These are phyloP conservation scores for Spilosoma lubricipeda DNA, from an alignment of 2,888 invertebrate genomes.

Conservation along the genomic window DNA sequence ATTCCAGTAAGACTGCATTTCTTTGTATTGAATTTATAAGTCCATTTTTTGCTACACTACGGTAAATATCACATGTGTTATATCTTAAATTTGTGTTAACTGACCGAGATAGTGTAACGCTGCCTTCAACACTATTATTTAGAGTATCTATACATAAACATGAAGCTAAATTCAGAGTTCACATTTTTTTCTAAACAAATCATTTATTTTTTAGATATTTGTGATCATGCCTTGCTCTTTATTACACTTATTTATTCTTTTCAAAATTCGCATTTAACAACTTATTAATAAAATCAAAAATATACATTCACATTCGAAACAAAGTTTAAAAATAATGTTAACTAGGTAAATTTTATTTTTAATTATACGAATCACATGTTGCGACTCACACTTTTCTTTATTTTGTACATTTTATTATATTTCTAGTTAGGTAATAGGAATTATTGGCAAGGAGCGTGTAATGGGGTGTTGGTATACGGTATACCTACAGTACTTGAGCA, in stretches of 20 bases:
- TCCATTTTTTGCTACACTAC: constrained; percentile 14
- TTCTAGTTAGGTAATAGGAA: constrained; percentile 41
- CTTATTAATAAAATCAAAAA: not conserved
- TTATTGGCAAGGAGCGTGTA: constrained; percentile 24
- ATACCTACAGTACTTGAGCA: constrained; percentile 6
- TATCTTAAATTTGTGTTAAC: constrained; percentile 18
- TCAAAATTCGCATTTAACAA: not conserved
- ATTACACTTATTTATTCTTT: not conserved
- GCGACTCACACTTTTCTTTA: constrained; percentile 21
- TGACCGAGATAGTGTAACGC: not conserved
- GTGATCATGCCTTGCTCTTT: not conserved
- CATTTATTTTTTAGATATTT: not conserved
- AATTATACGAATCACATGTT: constrained; percentile 16
- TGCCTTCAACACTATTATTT: not conserved
- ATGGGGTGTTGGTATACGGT: constrained; percentile 17
- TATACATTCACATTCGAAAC: constrained; percentile 6
- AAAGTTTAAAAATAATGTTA: constrained; percentile 21
- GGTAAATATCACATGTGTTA: constrained; percentile 21
- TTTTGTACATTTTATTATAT: constrained; percentile 24
- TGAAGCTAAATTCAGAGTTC: not conserved
- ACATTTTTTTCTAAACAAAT: not conserved
- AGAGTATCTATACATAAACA: not conserved
- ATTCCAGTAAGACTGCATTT: constrained; percentile 36
- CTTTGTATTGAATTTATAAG: constrained; percentile 32
- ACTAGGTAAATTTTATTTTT: constrained; percentile 5